Conservation (phyloP, 2,797 vertebrate species). For the Hydrocynus forskahlii region DNA sequence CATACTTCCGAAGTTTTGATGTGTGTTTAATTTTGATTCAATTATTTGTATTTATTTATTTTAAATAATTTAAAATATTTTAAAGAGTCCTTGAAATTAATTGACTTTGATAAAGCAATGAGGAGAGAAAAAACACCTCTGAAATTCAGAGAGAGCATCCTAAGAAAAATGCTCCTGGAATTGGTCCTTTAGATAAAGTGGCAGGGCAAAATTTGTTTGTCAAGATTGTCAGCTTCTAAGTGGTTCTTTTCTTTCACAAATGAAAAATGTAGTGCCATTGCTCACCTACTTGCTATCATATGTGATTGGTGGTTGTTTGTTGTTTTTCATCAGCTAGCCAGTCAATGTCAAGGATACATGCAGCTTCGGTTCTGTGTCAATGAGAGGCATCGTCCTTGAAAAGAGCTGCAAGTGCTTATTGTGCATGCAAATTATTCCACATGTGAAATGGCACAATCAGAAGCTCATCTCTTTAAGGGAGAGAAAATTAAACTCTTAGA, state of each 20-base stretch:
- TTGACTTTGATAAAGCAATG: background rate
- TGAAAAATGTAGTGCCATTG: conserved; percentile 11
- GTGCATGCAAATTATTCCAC: conserved; percentile 16
- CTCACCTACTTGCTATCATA: conserved; percentile 30
- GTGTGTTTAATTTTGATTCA: too few relatives aligned
- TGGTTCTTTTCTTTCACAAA: conserved; percentile 18
- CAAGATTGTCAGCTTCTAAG: conserved; percentile 9
- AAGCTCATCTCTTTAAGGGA: conserved; percentile 17
- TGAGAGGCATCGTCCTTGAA: conserved; percentile 33
- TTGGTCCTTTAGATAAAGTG: background rate
- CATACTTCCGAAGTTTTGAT: conserved; percentile 12
- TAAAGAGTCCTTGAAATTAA: too few relatives aligned
- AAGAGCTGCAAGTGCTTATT: conserved; percentile 45
- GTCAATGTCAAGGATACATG: conserved; percentile 45
- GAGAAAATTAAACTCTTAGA: conserved; percentile 32
- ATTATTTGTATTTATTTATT: too few relatives aligned
- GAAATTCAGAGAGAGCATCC: background rate
- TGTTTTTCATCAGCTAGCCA: conserved; percentile 32
- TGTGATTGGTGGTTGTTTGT: conserved; percentile 39
- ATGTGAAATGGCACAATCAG: conserved; percentile 44
- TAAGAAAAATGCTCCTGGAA: too few relatives aligned
- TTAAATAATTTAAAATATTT: too few relatives aligned
- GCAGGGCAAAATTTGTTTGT: background rate
- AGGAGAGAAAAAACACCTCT: background rate
- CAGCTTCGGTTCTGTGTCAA: conserved; percentile 9